Conservation (phyloP, 2,888 invertebrate species). For the Agonum fuliginosum region DNA sequence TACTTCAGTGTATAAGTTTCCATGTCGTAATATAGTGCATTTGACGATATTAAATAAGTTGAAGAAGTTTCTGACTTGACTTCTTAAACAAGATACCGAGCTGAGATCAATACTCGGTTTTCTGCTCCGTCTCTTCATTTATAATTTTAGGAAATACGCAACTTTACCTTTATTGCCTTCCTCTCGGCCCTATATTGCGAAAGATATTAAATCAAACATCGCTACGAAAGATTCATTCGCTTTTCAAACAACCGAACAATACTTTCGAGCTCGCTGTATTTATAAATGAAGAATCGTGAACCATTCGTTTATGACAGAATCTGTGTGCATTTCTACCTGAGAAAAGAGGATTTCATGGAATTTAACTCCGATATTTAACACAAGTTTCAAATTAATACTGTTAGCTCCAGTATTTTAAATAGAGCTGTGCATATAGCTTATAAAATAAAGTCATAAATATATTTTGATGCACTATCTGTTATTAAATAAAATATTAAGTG, state of each 20-base stretch:
- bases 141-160: constrained; percentile 26
- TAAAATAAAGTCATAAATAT: no score
- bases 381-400: no score
- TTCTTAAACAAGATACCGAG: constrained; percentile 36
- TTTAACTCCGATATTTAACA: no score
- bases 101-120: constrained; percentile 43
- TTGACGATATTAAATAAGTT: constrained; percentile 50
- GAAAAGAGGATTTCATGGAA: no score
- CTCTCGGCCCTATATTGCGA: constrained; percentile 6
- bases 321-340: no score
- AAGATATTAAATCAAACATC: constrained; percentile 29
- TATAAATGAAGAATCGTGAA: constrained; percentile 2
- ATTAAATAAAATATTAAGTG: no score
- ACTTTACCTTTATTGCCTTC: constrained; percentile 1
- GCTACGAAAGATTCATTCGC: neutral
- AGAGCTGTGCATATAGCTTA: no score
- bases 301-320: neutral
- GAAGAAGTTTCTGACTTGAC: constrained; percentile 41
- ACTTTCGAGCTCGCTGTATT: neutral
- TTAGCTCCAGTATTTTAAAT: no score
- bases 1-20: constrained; percentile 37
- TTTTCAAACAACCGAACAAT: neutral
- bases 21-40: constrained; percentile 46
- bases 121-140: constrained; percentile 33
- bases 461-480: no score